Conservation (phyloP, 1,140 invertebrate species). For the Argopecten irradians region DNA sequence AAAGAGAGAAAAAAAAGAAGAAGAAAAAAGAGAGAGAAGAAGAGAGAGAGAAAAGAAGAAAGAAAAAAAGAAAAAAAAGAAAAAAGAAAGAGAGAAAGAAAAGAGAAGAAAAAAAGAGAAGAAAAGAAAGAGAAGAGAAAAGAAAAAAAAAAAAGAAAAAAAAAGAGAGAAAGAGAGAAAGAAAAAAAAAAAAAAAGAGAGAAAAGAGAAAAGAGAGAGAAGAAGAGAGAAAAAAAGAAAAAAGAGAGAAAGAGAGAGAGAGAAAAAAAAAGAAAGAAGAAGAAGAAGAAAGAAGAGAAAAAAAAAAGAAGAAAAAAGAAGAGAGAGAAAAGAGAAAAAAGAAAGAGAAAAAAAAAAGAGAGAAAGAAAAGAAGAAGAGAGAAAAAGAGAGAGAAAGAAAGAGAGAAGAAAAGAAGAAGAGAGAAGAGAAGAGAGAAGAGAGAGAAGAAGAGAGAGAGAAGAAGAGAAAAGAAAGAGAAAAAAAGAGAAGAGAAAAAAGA, state of each 20-base stretch:
- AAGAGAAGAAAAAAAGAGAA: too few relatives aligned
- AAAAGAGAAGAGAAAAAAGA: slow-evolving; percentile 80
- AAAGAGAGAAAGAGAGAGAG: not conserved
- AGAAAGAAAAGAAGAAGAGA: not conserved
- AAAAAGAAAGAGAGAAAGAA: too few relatives aligned
- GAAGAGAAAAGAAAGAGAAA: slow-evolving; percentile 79
- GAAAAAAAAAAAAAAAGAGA: too few relatives aligned
- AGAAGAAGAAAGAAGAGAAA: not conserved
- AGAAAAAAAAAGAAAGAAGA: not conserved
- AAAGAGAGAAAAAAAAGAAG: too few relatives aligned
- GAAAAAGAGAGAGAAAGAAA: not conserved
- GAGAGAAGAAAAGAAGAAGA: not conserved
- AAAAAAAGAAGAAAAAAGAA: not conserved
- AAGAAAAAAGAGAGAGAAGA: too few relatives aligned
- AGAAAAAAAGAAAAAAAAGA: too few relatives aligned
- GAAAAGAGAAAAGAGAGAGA: too few relatives aligned
- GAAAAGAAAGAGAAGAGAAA: too few relatives aligned
- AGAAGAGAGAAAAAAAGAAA: too few relatives aligned
- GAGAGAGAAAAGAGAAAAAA: not conserved
- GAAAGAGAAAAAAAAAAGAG: not conserved
- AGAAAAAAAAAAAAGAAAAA: too few relatives aligned
- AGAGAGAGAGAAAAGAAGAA: too few relatives aligned
- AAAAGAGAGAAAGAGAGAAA: too few relatives aligned
- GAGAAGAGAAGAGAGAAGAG: not conserved
- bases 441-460: not conserved